Conservation (phyloP, 92 coral and sea anemone species). For the Heliopora coerulea region DNA sequence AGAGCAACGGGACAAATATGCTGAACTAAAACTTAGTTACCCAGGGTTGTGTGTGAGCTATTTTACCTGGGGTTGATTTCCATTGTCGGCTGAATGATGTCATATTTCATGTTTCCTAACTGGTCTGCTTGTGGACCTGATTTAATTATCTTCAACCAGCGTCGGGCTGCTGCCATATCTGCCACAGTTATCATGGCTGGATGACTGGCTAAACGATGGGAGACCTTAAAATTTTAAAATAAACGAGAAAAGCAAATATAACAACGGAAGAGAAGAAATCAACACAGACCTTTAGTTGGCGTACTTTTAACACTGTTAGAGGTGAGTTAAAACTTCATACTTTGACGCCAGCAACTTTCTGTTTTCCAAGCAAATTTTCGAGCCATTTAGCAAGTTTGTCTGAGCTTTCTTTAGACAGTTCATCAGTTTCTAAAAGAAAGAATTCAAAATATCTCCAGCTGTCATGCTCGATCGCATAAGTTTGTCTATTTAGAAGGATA, state of each 20-base stretch:
- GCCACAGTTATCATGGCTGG: slow-evolving; percentile 97
- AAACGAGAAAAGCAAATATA: too few relatives aligned
- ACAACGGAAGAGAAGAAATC: too few relatives aligned
- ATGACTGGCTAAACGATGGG: slow-evolving; percentile 86
- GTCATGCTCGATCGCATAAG: too few relatives aligned
- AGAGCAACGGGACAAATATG: too few relatives aligned
- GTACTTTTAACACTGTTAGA: too few relatives aligned
- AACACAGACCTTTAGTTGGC: too few relatives aligned
- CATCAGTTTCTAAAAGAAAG: neutral
- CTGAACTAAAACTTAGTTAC: too few relatives aligned
- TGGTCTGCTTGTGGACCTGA: slow-evolving; percentile 73
- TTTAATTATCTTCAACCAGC: slow-evolving; percentile 85
- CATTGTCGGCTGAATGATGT: slow-evolving; percentile 86
- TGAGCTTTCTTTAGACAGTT: slow-evolving; percentile 64
- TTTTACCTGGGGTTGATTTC: slow-evolving; percentile 93
- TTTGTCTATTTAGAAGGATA: too few relatives aligned
- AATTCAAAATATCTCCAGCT: neutral
- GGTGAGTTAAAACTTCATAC: too few relatives aligned
- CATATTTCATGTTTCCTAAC: slow-evolving; percentile 75
- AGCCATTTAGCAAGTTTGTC: slow-evolving; percentile 85
- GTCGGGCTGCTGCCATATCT: slow-evolving; percentile 99
- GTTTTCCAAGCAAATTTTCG: slow-evolving; percentile 69
- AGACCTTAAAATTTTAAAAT: slow-evolving; percentile 48
- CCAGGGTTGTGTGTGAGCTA: too few relatives aligned
- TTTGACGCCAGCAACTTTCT: slow-evolving; percentile 79